Conservation (phyloP, 2,113 vertebrate species). For the Euleptes europaea region DNA sequence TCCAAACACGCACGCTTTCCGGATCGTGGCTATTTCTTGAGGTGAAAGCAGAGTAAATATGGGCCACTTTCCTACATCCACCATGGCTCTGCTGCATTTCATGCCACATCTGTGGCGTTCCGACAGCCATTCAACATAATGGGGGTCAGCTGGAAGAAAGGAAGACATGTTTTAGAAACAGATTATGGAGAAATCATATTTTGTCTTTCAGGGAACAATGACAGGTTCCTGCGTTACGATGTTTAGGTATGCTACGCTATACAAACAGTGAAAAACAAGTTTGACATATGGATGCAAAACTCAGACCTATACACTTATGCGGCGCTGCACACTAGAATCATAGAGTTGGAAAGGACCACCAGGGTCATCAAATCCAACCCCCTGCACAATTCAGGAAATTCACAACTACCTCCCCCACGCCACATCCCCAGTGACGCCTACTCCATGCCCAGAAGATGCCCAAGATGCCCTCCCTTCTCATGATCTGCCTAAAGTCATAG, state of each 20-base stretch:
- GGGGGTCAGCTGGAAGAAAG: not conserved
- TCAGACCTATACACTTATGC: not conserved
- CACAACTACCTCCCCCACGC: no score
- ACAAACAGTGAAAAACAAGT: no score
- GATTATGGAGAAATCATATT: no score
- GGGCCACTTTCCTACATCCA: conserved; percentile 96
- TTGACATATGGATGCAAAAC: not conserved
- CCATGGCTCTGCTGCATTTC: conserved; percentile 78
- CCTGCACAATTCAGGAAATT: no score
- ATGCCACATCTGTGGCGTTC: conserved; percentile 56
- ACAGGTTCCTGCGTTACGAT: not conserved
- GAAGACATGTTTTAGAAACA: accelerated
- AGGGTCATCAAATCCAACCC: no score
- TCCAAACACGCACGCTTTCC: conserved; percentile 93
- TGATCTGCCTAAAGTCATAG: no score
- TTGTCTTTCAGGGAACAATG: not conserved
- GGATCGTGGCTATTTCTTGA: conserved; percentile 85
- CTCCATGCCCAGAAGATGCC: no score
- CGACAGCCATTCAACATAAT: conserved; percentile 33
- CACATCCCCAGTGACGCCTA: no score
- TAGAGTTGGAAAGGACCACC: no score
- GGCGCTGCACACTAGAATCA: no score
- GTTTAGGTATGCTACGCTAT: no score
- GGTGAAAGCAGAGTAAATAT: conserved; percentile 89
- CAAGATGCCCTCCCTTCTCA: no score